phyloP scores from a whole-genome alignment of 2,113 vertebrate genomes.

The Dasyprocta punctata region DNA sequence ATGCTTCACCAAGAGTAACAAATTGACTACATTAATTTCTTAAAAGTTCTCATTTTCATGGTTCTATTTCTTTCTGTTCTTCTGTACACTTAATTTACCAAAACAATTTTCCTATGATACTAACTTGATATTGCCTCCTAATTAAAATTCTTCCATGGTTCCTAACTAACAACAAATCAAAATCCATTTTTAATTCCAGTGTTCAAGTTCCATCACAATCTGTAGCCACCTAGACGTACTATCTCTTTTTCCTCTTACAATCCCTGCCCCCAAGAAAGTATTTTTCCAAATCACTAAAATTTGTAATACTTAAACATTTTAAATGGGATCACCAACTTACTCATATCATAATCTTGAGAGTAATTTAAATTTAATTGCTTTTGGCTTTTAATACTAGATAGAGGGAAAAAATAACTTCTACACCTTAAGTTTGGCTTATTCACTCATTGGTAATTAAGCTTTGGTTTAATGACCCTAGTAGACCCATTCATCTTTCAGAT shows the following conservation, averaged over 20 bases:
- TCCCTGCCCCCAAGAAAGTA: background rate
- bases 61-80: background rate
- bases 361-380: background rate
- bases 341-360: background rate
- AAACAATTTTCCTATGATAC: background rate
- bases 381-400: background rate
- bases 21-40: background rate
- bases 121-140: background rate
- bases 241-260: background rate
- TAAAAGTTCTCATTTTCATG: background rate
- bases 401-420: background rate
- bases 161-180: background rate
- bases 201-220: background rate
- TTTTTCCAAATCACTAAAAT: slow-evolving; percentile 12
- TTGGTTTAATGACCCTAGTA: background rate
- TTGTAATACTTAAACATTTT: background rate
- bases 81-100: background rate
- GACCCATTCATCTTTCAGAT: background rate
- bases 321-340: background rate
- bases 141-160: background rate
- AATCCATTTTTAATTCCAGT: background rate
- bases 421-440: background rate
- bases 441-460: background rate
- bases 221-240: background rate
- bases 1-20: background rate